Conservation (phyloP, 2,888 invertebrate species). For the Petrolisthes manimaculis region DNA sequence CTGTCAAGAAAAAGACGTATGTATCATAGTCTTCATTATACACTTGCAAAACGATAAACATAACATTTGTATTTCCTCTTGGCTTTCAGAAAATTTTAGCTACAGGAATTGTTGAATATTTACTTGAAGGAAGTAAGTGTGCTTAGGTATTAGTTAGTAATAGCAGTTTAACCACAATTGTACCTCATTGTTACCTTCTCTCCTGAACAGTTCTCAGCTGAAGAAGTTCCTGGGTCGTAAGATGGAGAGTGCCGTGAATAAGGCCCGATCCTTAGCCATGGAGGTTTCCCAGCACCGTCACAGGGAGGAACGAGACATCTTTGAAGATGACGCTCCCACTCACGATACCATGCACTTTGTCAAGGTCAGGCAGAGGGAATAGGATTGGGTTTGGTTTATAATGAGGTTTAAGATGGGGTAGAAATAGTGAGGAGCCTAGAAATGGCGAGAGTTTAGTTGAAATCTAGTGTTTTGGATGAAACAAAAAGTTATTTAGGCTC, state of each 20-base stretch:
- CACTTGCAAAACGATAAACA: no score
- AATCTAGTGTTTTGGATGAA: no score
- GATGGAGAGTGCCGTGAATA: conserved; percentile 79
- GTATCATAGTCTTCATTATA: conserved; percentile 25
- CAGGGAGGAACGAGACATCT: conserved; percentile 64
- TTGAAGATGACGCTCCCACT: conserved; percentile 65
- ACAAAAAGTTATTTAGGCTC: no score
- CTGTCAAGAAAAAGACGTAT: conserved; percentile 72
- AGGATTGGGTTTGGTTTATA: no score
- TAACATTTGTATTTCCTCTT: neutral
- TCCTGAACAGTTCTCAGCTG: conserved; percentile 68
- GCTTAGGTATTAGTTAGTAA: neutral
- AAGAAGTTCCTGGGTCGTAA: conserved; percentile 78
- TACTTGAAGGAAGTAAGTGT: conserved; percentile 17
- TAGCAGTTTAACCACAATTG: no score
- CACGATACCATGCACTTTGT: conserved; percentile 65
- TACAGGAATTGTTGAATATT: neutral
- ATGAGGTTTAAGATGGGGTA: no score
- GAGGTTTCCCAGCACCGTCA: conserved; percentile 83
- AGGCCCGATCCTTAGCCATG: conserved; percentile 89
- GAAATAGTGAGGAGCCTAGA: no score
- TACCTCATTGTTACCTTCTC: neutral
- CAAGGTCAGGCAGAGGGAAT: conserved; percentile 46
- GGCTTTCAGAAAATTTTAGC: neutral
- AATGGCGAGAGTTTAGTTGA: no score